Conservation (phyloP, 1,140 invertebrate genomes). For the Holotrichia oblita region DNA sequence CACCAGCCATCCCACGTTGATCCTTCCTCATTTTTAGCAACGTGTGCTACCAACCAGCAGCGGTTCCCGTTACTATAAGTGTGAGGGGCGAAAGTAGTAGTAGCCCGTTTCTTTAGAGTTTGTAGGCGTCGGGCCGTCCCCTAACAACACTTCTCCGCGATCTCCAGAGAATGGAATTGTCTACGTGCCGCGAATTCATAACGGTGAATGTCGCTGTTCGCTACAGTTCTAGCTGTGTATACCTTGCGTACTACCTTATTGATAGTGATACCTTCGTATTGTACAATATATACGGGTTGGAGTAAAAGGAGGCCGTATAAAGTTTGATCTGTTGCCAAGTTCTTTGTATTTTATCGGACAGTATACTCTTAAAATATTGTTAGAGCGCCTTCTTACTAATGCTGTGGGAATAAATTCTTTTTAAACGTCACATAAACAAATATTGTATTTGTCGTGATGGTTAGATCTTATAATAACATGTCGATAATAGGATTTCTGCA, state of each 20-base stretch:
- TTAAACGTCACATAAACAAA: too few species aligned
- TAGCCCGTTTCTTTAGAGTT: not conserved
- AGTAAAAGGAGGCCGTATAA: too few species aligned
- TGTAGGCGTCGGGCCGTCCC: not conserved
- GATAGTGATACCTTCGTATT: not conserved
- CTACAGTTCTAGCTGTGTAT: not conserved
- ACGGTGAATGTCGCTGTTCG: not conserved
- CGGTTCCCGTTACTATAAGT: not conserved
- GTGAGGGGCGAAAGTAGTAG: not conserved
- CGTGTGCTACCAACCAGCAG: too few species aligned
- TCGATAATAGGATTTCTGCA: too few species aligned
- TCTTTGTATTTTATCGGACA: too few species aligned
- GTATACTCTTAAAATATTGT: too few species aligned
- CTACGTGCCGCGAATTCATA: not conserved
- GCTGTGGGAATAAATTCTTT: too few species aligned
- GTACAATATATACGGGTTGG: not conserved
- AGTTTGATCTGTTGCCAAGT: too few species aligned
- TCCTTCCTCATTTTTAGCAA: not conserved
- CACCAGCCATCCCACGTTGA: not conserved
- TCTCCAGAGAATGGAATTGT: slow-evolving; percentile 11
- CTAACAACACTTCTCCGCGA: slow-evolving; percentile 4
- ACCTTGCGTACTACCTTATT: not conserved
- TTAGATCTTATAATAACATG: too few species aligned
- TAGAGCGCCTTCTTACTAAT: too few species aligned
- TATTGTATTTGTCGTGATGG: too few species aligned